Evolutionary conservation across 2,888 invertebrate genomes (phyloP), one percentile per base, ranked within the genome.

Genomic region (Galeruca laticollis): DNA sequence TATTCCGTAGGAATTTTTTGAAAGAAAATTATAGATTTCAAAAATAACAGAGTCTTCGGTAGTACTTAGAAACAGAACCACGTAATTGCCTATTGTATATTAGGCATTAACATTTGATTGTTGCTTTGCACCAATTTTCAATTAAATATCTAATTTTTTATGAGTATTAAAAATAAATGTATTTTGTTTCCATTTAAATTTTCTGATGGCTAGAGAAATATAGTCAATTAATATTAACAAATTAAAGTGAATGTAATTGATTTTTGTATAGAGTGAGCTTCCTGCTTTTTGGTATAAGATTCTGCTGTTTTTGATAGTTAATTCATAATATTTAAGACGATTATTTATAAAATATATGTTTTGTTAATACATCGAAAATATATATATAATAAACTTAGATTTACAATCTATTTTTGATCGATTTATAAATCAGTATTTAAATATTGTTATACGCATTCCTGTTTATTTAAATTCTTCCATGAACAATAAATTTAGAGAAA

Each of bases 381-480:
- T 66, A 59, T 40, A 56, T 66, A n/a, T n/a, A n/a, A n/a, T 60
- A 59, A 59, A 47, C 33, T 18, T 65, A 59, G 47, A 31, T 26
- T 65, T 66, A 66, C 59, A 66, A 49, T 49, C 66, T 60, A 66
- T 66, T 66, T 65, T 65, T 65, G 57, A 65, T 49, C 65, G 56
- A 65, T 65, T 57, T 66, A 49, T 59, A 59, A 59, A 51, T 35
- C 52, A 57, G 70, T 56, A 70, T 70, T 57, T 62, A 62, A 65
- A 64, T 56, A 66, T 54, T 66, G 67, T 72, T 70, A 35, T 57
- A 60, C 69, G 70, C 70, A 71, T 69, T 72, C 70, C 68, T 73
- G 70, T 72, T 72, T 67, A 68, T 51, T 73, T 68, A 65, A 61
- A 51, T 52, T 26, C 47, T 59, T 67, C 33, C 59, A 60, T 62